These are phyloP conservation scores for Sebastes oblongus DNA, from an alignment of 2,797 vertebrate genomes.

Conservation along the genomic window DNA sequence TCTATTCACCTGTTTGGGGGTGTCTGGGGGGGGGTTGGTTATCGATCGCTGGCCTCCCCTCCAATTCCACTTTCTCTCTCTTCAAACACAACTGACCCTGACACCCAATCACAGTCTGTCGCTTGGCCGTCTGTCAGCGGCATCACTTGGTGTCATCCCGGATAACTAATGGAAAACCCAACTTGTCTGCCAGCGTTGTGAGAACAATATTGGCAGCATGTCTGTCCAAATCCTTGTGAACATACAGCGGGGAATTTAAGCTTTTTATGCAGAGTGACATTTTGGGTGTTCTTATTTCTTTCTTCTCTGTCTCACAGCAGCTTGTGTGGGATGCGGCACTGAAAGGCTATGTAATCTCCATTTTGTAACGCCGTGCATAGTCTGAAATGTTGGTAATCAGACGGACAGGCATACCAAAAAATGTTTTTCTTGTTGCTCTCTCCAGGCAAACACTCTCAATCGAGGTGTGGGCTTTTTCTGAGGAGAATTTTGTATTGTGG, in stretches of 20 bases:
- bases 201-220: constrained; percentile 22
- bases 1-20: constrained; percentile 32
- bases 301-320: constrained; percentile 10
- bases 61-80: constrained; percentile 42
- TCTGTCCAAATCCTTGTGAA: constrained; percentile 31
- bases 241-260: constrained; percentile 19
- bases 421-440: not conserved
- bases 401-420: constrained; percentile 5
- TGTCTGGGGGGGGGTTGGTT: not conserved
- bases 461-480: not conserved
- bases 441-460: not conserved
- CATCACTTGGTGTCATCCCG: constrained; percentile 28
- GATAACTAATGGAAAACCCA: constrained; percentile 44
- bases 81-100: constrained; percentile 52
- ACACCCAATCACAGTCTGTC: constrained; percentile 57
- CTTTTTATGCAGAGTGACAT: constrained; percentile 36
- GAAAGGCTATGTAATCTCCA: constrained; percentile 36
- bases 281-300: constrained; percentile 26
- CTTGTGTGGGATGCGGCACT: constrained; percentile 30
- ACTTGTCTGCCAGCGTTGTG: not conserved
- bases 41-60: constrained; percentile 45
- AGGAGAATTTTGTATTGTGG: not conserved
- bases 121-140: constrained; percentile 23
- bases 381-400: constrained; percentile 36
- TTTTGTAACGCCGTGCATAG: constrained; percentile 7